These are phyloP conservation scores for Diaphora mendica DNA, from an alignment of 2,888 invertebrate genomes.

Conservation along the genomic window DNA sequence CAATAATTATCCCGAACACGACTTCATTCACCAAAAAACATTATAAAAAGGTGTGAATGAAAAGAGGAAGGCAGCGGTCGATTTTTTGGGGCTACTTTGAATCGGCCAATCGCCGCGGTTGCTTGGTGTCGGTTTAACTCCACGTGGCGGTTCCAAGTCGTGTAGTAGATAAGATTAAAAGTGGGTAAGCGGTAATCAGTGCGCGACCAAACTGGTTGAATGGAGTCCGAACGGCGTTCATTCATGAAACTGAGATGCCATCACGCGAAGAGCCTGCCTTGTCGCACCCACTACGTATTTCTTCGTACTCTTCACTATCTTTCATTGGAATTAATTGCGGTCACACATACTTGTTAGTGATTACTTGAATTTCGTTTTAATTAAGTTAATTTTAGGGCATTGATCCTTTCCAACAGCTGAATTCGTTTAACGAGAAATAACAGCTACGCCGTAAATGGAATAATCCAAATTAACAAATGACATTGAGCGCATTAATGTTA, in stretches of 20 bases:
- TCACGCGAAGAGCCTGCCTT: slow-evolving; percentile 66
- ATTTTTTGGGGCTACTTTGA: slow-evolving; percentile 72
- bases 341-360: slow-evolving; percentile 32
- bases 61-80: slow-evolving; percentile 77
- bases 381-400: slow-evolving; percentile 38
- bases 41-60: slow-evolving; percentile 85
- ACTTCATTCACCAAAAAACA: slow-evolving; percentile 85
- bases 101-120: slow-evolving; percentile 57
- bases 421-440: slow-evolving; percentile 35
- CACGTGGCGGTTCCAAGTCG: slow-evolving; percentile 68
- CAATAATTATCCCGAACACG: slow-evolving; percentile 86
- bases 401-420: slow-evolving; percentile 38
- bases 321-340: slow-evolving; percentile 40
- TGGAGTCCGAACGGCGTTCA: slow-evolving; percentile 75
- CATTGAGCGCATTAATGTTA: slow-evolving; percentile 37
- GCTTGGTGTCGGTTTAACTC: slow-evolving; percentile 56
- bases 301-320: slow-evolving; percentile 29
- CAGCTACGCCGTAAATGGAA: slow-evolving; percentile 32
- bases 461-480: slow-evolving; percentile 46
- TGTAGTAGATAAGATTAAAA: slow-evolving; percentile 83
- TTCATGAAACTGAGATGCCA: slow-evolving; percentile 81
- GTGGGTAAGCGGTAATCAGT: slow-evolving; percentile 81
- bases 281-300: slow-evolving; percentile 41
- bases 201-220: slow-evolving; percentile 85
- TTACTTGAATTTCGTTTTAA: slow-evolving; percentile 37